A percentile compares a stretch with the other conserved stretches of the same genome.
phyloP scores from a whole-genome alignment of 2,113 vertebrate genomes.

The Rostratula benghalensis region DNA sequence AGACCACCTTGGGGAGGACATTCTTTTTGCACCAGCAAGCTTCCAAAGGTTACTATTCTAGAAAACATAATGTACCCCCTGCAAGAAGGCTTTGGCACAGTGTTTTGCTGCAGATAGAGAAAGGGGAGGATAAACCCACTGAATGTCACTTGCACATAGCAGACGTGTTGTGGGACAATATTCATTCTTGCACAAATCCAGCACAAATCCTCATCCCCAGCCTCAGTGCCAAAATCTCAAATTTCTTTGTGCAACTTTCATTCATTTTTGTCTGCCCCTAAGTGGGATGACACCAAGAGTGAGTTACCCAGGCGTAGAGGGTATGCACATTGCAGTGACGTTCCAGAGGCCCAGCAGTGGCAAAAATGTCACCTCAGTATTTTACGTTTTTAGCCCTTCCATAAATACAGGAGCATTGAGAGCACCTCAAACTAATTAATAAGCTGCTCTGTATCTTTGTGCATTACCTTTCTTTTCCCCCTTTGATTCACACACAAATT shows the following conservation, averaged over 20 bases:
- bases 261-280: not conserved
- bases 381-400: not conserved
- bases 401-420: conserved; percentile 4
- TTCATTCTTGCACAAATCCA: not conserved
- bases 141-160: not conserved
- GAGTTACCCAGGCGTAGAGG: not conserved
- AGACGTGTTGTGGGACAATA: not conserved
- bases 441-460: conserved; percentile 37
- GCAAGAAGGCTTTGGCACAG: not conserved
- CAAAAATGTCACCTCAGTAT: not conserved
- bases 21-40: not conserved
- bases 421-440: conserved; percentile 49
- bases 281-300: not conserved
- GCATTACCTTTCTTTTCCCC: conserved; percentile 34
- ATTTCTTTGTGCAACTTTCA: not conserved
- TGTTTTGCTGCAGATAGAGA: not conserved
- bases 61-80: not conserved
- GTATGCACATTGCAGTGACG: not conserved
- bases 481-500: conserved; percentile 32
- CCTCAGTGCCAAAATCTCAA: not conserved
- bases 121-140: not conserved
- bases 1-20: not conserved
- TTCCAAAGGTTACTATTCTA: not conserved
- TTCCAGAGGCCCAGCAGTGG: not conserved
- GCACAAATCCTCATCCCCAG: not conserved